phyloP scores from a whole-genome alignment of 2,888 invertebrate species.

The Hofmannophila pseudospretella region DNA sequence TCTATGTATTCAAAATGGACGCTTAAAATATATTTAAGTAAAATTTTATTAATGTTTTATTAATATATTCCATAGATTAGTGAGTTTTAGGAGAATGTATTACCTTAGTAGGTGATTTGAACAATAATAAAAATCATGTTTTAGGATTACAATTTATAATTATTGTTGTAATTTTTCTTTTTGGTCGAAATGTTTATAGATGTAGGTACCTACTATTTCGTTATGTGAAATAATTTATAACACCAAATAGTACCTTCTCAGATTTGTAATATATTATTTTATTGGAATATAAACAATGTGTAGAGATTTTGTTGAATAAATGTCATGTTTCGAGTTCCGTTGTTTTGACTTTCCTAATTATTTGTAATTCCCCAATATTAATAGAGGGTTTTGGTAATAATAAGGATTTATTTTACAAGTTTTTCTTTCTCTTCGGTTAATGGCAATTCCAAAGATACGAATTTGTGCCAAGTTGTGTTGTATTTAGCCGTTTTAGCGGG shows the following conservation, averaged over 20 bases:
- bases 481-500: no score
- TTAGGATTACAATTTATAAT: slow-evolving; percentile 25
- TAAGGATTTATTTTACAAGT: no score
- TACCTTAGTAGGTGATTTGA: slow-evolving; percentile 50
- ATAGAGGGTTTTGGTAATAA: no score
- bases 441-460: no score
- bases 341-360: slow-evolving; percentile 7
- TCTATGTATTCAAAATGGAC: slow-evolving; percentile 28
- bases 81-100: slow-evolving; percentile 35
- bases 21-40: slow-evolving; percentile 42
- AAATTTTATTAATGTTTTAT: slow-evolving; percentile 25
- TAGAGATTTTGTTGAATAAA: slow-evolving; percentile 75
- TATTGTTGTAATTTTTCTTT: slow-evolving; percentile 34
- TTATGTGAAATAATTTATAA: slow-evolving; percentile 60
- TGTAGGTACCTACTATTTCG: slow-evolving; percentile 50
- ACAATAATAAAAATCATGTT: slow-evolving; percentile 48
- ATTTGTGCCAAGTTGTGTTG: no score
- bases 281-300: slow-evolving; percentile 61
- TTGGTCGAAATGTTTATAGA: slow-evolving; percentile 36
- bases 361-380: no score
- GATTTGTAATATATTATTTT: slow-evolving; percentile 51
- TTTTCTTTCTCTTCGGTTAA: no score
- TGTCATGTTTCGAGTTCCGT: slow-evolving; percentile 59
- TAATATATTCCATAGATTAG: slow-evolving; percentile 49
- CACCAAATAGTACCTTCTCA: slow-evolving; percentile 70